Conservation (phyloP, 2,113 vertebrate species). For the Python bivittatus region DNA sequence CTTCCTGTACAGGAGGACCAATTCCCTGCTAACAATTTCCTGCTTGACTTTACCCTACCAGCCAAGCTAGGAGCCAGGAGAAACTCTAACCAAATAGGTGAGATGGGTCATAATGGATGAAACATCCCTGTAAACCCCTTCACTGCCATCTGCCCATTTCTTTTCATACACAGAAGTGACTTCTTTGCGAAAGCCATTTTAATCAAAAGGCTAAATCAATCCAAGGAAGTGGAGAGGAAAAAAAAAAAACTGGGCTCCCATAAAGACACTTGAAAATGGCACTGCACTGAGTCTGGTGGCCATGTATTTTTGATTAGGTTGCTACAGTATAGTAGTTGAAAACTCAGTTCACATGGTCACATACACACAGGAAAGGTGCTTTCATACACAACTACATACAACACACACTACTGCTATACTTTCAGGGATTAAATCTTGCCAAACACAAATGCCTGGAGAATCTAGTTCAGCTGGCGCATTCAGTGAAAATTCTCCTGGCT, state of each 20-base stretch:
- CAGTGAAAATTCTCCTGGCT: not conserved
- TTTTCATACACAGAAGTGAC: not conserved
- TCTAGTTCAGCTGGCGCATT: not conserved
- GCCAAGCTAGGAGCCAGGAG: not conserved
- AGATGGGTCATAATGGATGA: not conserved
- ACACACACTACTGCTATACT: not conserved
- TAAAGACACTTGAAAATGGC: not conserved
- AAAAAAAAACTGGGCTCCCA: not conserved
- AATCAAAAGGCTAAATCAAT: not conserved
- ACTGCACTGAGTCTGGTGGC: not conserved
- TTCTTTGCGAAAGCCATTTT: not conserved
- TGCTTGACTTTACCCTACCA: too few species aligned
- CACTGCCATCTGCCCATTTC: not conserved
- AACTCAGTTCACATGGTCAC: not conserved
- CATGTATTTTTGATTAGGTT: not conserved
- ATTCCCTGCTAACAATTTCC: too few species aligned
- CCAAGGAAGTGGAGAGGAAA: not conserved
- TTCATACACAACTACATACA: not conserved
- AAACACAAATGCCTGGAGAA: not conserved
- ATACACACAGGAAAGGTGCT: not conserved
- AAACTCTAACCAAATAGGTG: not conserved
- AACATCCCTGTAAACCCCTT: not conserved
- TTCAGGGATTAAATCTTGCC: not conserved
- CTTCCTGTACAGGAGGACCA: too few species aligned
- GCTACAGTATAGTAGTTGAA: not conserved